Conservation (phyloP, 1,140 invertebrate genomes). For the Leptinotarsa lineolata region DNA sequence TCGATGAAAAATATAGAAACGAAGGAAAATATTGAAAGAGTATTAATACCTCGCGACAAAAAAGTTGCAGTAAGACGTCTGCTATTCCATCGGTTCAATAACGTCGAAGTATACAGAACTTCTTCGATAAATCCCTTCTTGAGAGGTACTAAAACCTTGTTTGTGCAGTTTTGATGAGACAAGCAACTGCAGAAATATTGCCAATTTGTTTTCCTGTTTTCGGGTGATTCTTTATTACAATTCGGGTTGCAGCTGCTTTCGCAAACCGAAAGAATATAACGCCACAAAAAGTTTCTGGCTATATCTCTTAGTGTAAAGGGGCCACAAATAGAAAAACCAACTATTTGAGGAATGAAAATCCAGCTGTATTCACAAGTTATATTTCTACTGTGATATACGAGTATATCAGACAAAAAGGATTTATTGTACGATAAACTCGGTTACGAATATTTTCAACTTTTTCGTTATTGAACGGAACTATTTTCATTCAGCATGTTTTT, state of each 20-base stretch:
- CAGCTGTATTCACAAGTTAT: too few species aligned
- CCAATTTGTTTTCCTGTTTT: constrained; percentile 39
- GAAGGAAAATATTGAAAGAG: too few species aligned
- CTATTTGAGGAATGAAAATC: too few species aligned
- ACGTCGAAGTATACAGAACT: neutral
- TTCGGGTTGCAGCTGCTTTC: constrained; percentile 33
- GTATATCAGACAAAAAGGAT: too few species aligned
- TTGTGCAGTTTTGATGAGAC: constrained; percentile 41
- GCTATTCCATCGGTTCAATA: neutral
- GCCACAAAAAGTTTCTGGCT: constrained; percentile 1
- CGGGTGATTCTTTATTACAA: constrained; percentile 39
- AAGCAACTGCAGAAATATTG: constrained; percentile 29
- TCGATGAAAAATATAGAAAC: too few species aligned
- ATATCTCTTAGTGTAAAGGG: neutral
- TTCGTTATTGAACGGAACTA: too few species aligned
- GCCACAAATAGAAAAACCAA: neutral
- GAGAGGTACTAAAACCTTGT: constrained; percentile 33
- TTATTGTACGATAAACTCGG: too few species aligned
- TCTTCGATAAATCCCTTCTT: constrained; percentile 20
- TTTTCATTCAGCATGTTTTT: too few species aligned
- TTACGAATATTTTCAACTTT: too few species aligned
- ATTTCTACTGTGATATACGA: too few species aligned
- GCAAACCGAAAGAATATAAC: neutral
- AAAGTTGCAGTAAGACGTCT: too few species aligned
- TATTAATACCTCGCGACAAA: too few species aligned